phyloP scores from a whole-genome alignment of 1,140 invertebrate genomes.

The Teleogryllus occipitalis region DNA sequence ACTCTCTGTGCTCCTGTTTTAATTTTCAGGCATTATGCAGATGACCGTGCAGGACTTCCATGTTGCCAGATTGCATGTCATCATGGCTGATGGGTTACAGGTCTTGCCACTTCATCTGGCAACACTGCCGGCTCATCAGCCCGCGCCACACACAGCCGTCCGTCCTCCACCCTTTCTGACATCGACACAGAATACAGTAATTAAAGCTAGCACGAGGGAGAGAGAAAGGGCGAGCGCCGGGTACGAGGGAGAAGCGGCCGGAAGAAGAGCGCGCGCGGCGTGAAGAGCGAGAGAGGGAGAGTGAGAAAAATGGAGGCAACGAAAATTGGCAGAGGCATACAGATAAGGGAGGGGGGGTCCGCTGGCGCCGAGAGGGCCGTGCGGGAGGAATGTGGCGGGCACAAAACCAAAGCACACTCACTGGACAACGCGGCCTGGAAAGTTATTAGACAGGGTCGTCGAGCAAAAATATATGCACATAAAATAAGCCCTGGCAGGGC shows the following conservation, averaged over 20 bases:
- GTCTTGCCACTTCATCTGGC: constrained; percentile 13
- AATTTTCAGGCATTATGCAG: constrained; percentile 19
- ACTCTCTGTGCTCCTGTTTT: constrained; percentile 12
- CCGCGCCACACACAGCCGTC: not conserved
- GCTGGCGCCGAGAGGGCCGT: too few species aligned
- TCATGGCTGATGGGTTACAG: constrained; percentile 16
- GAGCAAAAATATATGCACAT: too few species aligned
- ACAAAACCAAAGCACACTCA: too few species aligned
- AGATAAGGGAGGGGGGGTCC: too few species aligned
- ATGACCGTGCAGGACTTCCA: not conserved
- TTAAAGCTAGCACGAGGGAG: constrained; percentile 11
- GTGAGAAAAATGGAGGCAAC: not conserved
- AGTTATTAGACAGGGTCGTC: too few species aligned
- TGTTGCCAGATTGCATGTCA: constrained; percentile 20
- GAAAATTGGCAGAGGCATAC: not conserved
- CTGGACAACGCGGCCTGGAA: too few species aligned
- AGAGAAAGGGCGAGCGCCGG: not conserved
- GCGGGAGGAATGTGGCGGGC: too few species aligned
- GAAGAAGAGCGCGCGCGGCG: not conserved
- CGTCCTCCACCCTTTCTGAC: not conserved
- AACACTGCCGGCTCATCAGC: constrained; percentile 6
- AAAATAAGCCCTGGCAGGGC: too few species aligned
- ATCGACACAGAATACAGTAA: constrained; percentile 10
- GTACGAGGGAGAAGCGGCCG: not conserved
- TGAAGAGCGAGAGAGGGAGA: too few species aligned